Base-by-base conservation (phyloP, 2,113 vertebrate species). In the Ptychochromis oligacanthus region DNA sequence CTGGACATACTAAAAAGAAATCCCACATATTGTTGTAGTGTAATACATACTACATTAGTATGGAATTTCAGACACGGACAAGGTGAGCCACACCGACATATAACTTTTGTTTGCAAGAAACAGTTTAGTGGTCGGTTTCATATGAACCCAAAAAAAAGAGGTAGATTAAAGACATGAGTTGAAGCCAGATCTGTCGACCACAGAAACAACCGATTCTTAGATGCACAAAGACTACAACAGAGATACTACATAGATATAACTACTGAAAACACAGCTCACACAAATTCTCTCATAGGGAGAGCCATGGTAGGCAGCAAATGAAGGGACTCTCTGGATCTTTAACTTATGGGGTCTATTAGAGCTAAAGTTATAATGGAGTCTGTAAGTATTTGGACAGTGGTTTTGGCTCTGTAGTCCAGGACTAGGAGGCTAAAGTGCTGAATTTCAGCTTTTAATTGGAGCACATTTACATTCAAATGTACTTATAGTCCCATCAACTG, bases 331-430 rank as follows among this genome's bases (percentile, higher is more conserved):
- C 34, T 75, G 20, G 40, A 20, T 62, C 26, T 58, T 26, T 28
- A 56, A 75, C 20, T 49, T 81, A 17, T 62, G 36, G 74, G 62
- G 6, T 84, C 77, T 90, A 92, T 28, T 18, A 24, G 57, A 67
- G 55, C 49, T 77, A 76, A 2, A 54, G 4, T 17, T 31, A 65
- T 76, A 81, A 52, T 85, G 76, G 79, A 85, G 89, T 89, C 87
- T 83, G 26, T n/a, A 62, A 52, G 74, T 80, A 82, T 89, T 59
- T 76, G 57, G 59, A 80, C 38, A 83, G 7, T 34, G 18, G 8
- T 55, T 82, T 65, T 58, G 57, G 52, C 64, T 79, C 40, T 59
- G 56, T 55, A 57, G 18, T 72, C 59, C 36, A 61, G 3, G 11
- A 52, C 13, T 12, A 34, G 9, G 36, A 64, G 18, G 28, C 13